These are phyloP conservation scores for Zaprionus lachaisei DNA, from an alignment of 1,140 invertebrate species.

Conservation along the genomic window DNA sequence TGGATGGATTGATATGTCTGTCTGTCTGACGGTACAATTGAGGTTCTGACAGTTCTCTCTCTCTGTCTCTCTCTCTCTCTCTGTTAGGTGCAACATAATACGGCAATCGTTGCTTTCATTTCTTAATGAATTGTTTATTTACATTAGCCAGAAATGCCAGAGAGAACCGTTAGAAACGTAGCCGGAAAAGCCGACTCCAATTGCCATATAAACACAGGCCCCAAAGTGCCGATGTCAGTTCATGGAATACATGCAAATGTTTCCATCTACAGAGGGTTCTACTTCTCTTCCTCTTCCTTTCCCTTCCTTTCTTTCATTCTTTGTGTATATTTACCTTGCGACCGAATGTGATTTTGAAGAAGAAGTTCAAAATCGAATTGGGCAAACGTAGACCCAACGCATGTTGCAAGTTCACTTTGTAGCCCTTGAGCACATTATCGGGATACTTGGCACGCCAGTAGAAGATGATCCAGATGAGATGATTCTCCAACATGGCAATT, in stretches of 20 bases:
- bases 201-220: slow-evolving; percentile 33
- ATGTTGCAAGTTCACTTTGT: slow-evolving; percentile 95
- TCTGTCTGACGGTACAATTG: slow-evolving; percentile 13
- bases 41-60: slow-evolving; percentile 14
- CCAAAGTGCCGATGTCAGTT: slow-evolving; percentile 15
- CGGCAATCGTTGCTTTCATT: slow-evolving; percentile 44
- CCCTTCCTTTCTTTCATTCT: not conserved
- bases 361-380: slow-evolving; percentile 94
- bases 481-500: slow-evolving; percentile 97
- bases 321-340: slow-evolving; percentile 89
- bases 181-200: slow-evolving; percentile 46
- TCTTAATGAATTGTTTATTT: slow-evolving; percentile 56
- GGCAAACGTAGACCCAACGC: slow-evolving; percentile 94
- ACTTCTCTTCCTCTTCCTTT: not conserved
- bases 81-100: slow-evolving; percentile 69
- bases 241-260: slow-evolving; percentile 7
- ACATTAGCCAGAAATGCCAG: slow-evolving; percentile 49
- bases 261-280: slow-evolving; percentile 1
- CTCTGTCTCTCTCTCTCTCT: not conserved
- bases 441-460: slow-evolving; percentile 95
- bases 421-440: slow-evolving; percentile 93
- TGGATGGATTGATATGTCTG: not conserved
- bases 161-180: slow-evolving; percentile 27
- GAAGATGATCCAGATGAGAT: slow-evolving; percentile 94
- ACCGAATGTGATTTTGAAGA: slow-evolving; percentile 94